A percentile compares a stretch with the other conserved stretches of the same genome.
Evolutionary conservation across 2,888 invertebrate genomes (phyloP).

Genomic region (Agrotis puta): DNA sequence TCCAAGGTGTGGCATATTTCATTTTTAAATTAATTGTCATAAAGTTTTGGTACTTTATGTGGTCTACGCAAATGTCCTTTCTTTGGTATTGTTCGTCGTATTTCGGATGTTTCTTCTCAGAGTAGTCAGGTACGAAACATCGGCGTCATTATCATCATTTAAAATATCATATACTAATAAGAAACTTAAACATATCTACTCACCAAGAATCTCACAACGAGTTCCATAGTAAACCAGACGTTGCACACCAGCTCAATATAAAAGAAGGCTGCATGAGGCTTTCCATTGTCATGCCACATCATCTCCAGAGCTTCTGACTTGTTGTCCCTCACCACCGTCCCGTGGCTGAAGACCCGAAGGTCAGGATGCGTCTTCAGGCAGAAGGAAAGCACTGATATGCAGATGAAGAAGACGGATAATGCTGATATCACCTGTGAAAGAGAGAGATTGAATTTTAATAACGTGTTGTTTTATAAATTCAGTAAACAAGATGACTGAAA

Average conservation of each 20-base stretch:
- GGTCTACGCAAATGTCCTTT: too few relatives aligned
- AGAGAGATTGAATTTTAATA: constrained; percentile 38
- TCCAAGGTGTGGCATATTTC: too few relatives aligned
- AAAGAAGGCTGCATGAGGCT: constrained; percentile 95
- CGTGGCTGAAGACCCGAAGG: constrained; percentile 92
- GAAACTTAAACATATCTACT: constrained; percentile 80
- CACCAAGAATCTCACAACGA: constrained; percentile 96
- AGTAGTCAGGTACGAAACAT: too few relatives aligned
- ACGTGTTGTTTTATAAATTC: neutral
- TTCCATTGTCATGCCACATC: constrained; percentile 90
- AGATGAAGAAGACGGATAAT: constrained; percentile 98
- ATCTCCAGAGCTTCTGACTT: constrained; percentile 64
- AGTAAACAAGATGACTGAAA: neutral
- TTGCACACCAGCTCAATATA: constrained; percentile 98
- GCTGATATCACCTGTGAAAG: constrained; percentile 95
- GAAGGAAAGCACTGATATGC: constrained; percentile 98
- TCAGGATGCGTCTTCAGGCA: constrained; percentile 99
- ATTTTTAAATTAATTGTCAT: too few relatives aligned
- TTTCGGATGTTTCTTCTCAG: too few relatives aligned
- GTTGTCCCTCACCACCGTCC: constrained; percentile 60
- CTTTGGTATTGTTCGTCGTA: too few relatives aligned
- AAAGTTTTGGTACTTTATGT: too few relatives aligned
- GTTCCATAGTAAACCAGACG: constrained; percentile 98
- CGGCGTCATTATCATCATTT: too few relatives aligned
- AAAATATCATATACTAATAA: too few relatives aligned